Evolutionary conservation across 1,140 invertebrate species (phyloP), one percentile per base, ranked within the genome.

Genomic region (Eumaeus atala): DNA sequence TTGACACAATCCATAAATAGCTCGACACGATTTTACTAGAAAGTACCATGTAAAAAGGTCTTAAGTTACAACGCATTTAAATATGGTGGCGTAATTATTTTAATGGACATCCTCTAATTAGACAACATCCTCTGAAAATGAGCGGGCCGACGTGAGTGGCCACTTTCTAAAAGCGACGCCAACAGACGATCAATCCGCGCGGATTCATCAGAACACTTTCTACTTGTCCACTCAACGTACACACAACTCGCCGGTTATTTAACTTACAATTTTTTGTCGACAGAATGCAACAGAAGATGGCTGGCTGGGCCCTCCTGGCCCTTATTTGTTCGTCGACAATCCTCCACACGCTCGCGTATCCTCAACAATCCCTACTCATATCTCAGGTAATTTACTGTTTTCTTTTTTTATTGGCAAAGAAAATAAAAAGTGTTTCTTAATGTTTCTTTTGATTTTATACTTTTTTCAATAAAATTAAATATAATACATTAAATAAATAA

Each of bases 261-360:
- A 54, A 67, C 63, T 72, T 68, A 74, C 66, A 21, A 21, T 57
- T 66, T 50, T 54, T 73, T 73, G 75, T 77, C 61, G 47, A 56
- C 76, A 88, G 85, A 60, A 89, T 88, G 87, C 73, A 84, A 67
- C 79, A 77, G 60, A 84, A 88, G 77, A 62, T 85, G 56, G 70
- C 84, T 61, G 89, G 89, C 44, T 91, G 89, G 89, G 73, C 80
- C 28, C 67, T 90, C 33, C 68, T 90, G 54, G 82, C 77, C 66
- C 82, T 91, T 12, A 77, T 91, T 56, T 75, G 88, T 65, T 89
- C 88, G 56, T 89, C 87, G 63, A 70, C 82, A 12, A 74, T 90
- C 33, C 78, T 90, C 51, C 87, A 87, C 55, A 90, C 89, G 44
- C 61, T 90, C 28, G 89, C 89, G 16, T 90, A 90, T 60, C 89